A percentile compares a stretch with the other conserved stretches of the same genome.
Evolutionary conservation across 2,888 invertebrate species (phyloP).

Genomic region (Argyresthia goedartella): DNA sequence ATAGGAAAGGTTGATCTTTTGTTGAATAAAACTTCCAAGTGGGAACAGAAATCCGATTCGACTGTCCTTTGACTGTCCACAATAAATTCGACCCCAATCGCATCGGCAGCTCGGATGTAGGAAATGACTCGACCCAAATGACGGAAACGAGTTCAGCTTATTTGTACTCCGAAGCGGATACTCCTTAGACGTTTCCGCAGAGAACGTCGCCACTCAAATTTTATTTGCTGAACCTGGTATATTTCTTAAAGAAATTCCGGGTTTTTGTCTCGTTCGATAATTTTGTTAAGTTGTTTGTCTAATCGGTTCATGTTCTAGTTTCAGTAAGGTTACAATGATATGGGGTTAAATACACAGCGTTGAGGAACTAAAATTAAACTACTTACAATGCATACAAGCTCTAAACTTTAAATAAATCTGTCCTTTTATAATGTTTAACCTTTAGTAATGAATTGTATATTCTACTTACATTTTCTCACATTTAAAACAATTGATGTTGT

Average conservation of each 20-base stretch:
- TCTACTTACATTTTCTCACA: no score
- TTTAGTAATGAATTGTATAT: no score
- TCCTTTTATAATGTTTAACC: no score
- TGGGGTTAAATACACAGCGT: no score
- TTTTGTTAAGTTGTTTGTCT: no score
- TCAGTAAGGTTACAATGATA: no score
- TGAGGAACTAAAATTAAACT: no score
- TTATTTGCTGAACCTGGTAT: neutral
- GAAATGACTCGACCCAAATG: slow-evolving; percentile 41
- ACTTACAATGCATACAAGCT: no score
- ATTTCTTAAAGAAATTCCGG: neutral
- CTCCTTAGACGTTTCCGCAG: slow-evolving; percentile 27
- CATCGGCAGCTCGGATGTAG: slow-evolving; percentile 31
- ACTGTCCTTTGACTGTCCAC: neutral
- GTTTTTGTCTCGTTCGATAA: neutral
- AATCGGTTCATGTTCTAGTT: no score
- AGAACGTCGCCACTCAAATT: slow-evolving; percentile 10
- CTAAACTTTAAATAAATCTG: no score
- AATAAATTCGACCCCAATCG: slow-evolving; percentile 23
- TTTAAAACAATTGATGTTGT: no score
- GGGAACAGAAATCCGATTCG: neutral
- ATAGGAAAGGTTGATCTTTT: neutral
- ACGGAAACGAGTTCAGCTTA: slow-evolving; percentile 42
- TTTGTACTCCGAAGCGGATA: slow-evolving; percentile 34
- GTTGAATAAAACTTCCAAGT: neutral